Conservation (phyloP, 2,888 invertebrate species). For the Charanyca ferruginea region DNA sequence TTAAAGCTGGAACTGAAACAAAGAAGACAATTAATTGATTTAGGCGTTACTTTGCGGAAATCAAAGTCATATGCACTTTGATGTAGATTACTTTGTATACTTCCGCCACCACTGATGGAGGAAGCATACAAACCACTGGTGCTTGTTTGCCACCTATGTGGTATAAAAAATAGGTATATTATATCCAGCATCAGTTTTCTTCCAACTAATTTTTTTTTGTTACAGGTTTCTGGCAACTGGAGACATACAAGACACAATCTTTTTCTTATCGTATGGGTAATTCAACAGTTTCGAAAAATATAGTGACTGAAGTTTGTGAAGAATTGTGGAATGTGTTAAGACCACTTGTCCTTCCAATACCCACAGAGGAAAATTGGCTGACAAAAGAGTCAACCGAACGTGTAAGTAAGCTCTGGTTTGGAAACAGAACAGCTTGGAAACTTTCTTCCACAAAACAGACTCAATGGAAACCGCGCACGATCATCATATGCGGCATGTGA, state of each 20-base stretch:
- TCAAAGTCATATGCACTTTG: constrained; percentile 17
- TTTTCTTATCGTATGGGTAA: constrained; percentile 8
- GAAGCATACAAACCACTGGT: constrained; percentile 17
- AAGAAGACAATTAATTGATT: constrained; percentile 22
- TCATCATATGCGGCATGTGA: constrained; percentile 40
- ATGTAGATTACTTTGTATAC: constrained; percentile 18
- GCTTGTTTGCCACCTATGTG: no score
- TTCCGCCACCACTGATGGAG: constrained; percentile 20
- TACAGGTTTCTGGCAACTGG: constrained; percentile 7
- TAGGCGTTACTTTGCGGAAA: constrained; percentile 10
- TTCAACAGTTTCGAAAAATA: constrained; percentile 13
- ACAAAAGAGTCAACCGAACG: constrained; percentile 37
- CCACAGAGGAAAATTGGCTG: background rate
- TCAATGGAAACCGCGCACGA: constrained; percentile 25
- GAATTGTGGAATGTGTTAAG: background rate
- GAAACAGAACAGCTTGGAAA: constrained; percentile 42
- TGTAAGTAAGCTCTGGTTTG: constrained; percentile 32
- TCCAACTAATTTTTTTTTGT: background rate
- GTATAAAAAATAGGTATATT: constrained; percentile 1
- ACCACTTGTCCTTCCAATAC: background rate
- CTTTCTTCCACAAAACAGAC: constrained; percentile 47
- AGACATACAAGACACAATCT: constrained; percentile 5
- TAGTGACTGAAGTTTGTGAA: constrained; percentile 7
- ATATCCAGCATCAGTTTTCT: constrained; percentile 1
- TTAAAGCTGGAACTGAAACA: constrained; percentile 21